These are phyloP conservation scores for Otolemur garnettii DNA, from an alignment of 2,113 vertebrate genomes.

Conservation along the genomic window DNA sequence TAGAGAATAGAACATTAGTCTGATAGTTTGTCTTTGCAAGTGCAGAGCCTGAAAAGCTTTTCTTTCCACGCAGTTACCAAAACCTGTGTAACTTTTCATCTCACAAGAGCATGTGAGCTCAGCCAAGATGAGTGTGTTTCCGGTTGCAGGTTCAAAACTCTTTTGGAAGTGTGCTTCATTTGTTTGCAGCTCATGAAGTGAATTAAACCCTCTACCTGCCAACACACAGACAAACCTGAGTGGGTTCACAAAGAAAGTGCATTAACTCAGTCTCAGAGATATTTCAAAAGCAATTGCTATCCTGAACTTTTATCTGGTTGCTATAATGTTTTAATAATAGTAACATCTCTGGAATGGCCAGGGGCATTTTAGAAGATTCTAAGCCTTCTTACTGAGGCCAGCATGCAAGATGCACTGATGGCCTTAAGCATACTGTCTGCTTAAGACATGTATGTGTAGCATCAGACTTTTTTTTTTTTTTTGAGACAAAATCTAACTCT, in stretches of 20 bases:
- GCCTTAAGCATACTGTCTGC: background rate
- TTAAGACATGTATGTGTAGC: background rate
- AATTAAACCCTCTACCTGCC: background rate
- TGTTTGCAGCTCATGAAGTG: background rate
- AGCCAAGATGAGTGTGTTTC: background rate
- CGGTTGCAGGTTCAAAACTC: constrained; percentile 45
- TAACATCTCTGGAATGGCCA: background rate
- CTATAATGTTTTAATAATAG: constrained; percentile 24
- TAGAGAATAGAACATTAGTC: background rate
- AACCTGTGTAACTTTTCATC: background rate
- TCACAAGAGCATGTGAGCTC: constrained; percentile 6
- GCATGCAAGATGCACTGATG: background rate
- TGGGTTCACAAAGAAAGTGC: background rate
- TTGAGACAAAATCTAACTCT: no score
- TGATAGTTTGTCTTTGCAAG: background rate
- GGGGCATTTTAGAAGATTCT: background rate
- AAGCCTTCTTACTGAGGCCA: background rate
- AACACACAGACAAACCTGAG: constrained; percentile 11
- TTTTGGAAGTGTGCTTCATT: background rate
- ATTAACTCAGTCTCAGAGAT: constrained; percentile 13
- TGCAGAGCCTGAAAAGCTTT: constrained; percentile 34
- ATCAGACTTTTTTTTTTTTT: no score
- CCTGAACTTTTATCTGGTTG: constrained; percentile 5
- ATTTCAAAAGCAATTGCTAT: background rate
- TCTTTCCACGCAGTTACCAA: constrained; percentile 18